phyloP scores from a whole-genome alignment of 1,140 invertebrate genomes.

The Pseudachorutes palmiensis region DNA sequence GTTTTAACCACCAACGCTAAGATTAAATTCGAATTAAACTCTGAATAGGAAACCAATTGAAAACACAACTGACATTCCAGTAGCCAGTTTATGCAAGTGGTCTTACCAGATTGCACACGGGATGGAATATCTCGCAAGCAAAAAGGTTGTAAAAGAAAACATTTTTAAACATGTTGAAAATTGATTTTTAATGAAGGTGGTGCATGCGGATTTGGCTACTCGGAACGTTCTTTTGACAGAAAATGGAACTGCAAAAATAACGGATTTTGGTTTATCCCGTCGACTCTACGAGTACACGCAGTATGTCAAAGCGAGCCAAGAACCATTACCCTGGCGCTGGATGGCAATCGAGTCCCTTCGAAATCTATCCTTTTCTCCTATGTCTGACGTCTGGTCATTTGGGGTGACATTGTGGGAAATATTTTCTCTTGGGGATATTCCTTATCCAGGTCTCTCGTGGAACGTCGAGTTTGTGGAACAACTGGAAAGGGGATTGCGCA shows the following conservation, averaged over 20 bases:
- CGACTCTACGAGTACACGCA: background rate
- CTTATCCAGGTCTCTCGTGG: constrained; percentile 51
- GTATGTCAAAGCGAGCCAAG: background rate
- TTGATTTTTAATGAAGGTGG: background rate
- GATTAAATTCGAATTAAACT: background rate
- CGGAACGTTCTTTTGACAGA: background rate
- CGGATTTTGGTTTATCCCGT: constrained; percentile 1
- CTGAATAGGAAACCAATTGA: too few relatives aligned
- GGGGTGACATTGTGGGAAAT: constrained; percentile 60
- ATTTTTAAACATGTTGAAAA: background rate
- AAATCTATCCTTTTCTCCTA: constrained; percentile 1
- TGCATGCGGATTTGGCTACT: background rate
- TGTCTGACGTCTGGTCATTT: constrained; percentile 10
- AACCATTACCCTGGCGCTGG: constrained; percentile 13
- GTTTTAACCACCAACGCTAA: background rate
- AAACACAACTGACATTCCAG: background rate
- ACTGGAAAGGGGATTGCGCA: constrained; percentile 4
- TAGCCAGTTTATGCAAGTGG: background rate
- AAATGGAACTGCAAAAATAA: constrained; percentile 3
- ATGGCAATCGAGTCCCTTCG: constrained; percentile 9
- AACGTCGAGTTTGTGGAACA: background rate
- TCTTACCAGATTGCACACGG: constrained; percentile 2
- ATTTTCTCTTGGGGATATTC: constrained; percentile 62
- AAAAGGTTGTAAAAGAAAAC: background rate
- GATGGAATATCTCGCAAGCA: background rate